Percentiles rank a stretch among this genome's conserved stretches.
These are phyloP conservation scores for Rhegmatorhina hoffmannsi DNA, from an alignment of 2,113 vertebrate species.

Conservation along the genomic window DNA sequence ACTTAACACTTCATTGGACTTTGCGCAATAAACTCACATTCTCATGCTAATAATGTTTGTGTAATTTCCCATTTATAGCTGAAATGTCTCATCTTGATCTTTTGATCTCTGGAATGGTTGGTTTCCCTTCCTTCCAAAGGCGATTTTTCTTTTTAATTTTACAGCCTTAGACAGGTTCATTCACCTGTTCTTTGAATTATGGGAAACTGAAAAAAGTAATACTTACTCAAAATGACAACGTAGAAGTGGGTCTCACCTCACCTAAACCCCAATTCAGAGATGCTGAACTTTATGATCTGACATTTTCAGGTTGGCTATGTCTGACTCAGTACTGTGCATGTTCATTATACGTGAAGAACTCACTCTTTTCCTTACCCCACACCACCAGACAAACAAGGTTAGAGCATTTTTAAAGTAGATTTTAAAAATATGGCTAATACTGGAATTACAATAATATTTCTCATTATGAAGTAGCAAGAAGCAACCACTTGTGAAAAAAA, in stretches of 20 bases:
- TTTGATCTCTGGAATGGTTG: neutral
- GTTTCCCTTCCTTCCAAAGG: neutral
- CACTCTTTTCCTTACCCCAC: neutral
- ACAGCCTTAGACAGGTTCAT: conserved; percentile 1
- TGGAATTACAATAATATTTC: neutral
- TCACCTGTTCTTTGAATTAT: conserved; percentile 17
- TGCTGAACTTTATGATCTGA: conserved; percentile 24
- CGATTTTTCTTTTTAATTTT: conserved; percentile 30
- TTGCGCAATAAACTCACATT: neutral
- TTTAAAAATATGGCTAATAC: neutral
- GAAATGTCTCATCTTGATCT: neutral
- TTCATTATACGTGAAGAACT: neutral
- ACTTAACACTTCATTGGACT: neutral
- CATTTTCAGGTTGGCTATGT: neutral
- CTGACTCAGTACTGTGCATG: neutral
- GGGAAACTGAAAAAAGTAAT: neutral
- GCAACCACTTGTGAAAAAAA: neutral
- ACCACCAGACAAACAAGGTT: neutral
- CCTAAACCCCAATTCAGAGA: conserved; percentile 1
- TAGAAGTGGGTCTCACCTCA: neutral
- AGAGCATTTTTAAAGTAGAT: neutral
- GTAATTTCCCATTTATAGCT: neutral
- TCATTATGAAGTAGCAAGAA: neutral
- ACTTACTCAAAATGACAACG: conserved; percentile 35
- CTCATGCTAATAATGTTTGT: neutral